phyloP scores from a whole-genome alignment of 64 coral and sea anemone species.

The Montipora cactus region DNA sequence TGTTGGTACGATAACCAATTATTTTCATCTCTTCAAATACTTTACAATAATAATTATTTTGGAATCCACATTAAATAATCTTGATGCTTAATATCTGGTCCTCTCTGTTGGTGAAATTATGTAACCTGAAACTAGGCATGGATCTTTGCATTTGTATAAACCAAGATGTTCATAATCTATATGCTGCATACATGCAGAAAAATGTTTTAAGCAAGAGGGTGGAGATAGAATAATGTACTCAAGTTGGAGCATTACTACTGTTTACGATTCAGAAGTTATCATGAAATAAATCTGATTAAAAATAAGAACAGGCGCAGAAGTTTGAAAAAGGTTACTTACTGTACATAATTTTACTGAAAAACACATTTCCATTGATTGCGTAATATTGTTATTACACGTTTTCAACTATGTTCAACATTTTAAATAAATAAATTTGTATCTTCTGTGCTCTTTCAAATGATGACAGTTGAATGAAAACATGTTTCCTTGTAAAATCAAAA shows the following conservation, averaged over 20 bases:
- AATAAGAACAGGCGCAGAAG: too few relatives aligned
- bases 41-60: conserved; percentile 36
- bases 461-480: neutral
- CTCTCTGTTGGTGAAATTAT: neutral
- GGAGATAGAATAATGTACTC: too few relatives aligned
- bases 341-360: too few relatives aligned
- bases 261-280: too few relatives aligned
- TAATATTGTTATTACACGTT: too few relatives aligned
- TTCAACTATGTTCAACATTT: too few relatives aligned
- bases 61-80: conserved; percentile 50
- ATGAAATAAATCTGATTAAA: too few relatives aligned
- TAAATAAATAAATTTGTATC: too few relatives aligned
- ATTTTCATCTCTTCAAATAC: conserved; percentile 28
- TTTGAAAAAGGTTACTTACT: too few relatives aligned
- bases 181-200: neutral
- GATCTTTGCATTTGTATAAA: neutral
- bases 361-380: too few relatives aligned
- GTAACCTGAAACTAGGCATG: neutral
- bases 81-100: neutral
- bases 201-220: too few relatives aligned
- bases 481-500: neutral
- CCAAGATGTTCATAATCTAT: neutral
- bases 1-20: conserved; percentile 5
- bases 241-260: too few relatives aligned
- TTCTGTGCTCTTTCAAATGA: neutral